Base-by-base conservation (phyloP, 2,113 vertebrate genomes). In the Dipodomys merriami region DNA sequence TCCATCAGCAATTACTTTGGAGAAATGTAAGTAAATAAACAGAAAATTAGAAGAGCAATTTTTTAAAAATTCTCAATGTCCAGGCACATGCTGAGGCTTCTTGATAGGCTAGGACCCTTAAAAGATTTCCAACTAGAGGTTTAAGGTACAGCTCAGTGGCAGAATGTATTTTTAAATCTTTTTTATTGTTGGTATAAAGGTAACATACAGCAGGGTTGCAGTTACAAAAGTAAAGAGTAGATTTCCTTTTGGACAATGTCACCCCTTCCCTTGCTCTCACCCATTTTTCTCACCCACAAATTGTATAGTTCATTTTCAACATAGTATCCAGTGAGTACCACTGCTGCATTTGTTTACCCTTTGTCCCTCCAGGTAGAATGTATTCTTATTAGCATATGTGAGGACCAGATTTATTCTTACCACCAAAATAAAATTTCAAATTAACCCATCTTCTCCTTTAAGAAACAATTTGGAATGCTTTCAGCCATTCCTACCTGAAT, bases 401-500 rank as follows among this genome's bases (percentile, higher is more conserved):
- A 57, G 53, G 53, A 57, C 53, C 12, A 57, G 53, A 13, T 57
- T 57, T 16, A 57, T 57, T 13, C 53, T 57, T 57, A 57, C 11
- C 53, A 57, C 53, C 15, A 57, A 57, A 57, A 57, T 4, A 57
- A 57, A 16, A 64, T 64, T 64, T 94, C 77, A 92, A 88, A 88
- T 83, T 91, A 39, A 65, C 49, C 49, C 8, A 9, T 76, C 35
- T 86, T 73, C 62, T 71, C 60, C 49, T 91, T 95, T 76, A 86
- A 86, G 83, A 86, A 89, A 72, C 69, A 74, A 82, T 79, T 1
- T 78, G 49, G 60, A 88, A 39, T 35, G 10, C 44, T n/a, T 20
- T 20, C 53, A 49, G 7, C 30, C 60, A 46, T 7, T 76, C 90
- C 96, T 98, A 99, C 99, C 99, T 99, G 99, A 97, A 99, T 99